Percentiles rank a stretch among this genome's conserved stretches.
Evolutionary conservation across 2,888 invertebrate genomes (phyloP).

Genomic region (Ormyrus rosae): DNA sequence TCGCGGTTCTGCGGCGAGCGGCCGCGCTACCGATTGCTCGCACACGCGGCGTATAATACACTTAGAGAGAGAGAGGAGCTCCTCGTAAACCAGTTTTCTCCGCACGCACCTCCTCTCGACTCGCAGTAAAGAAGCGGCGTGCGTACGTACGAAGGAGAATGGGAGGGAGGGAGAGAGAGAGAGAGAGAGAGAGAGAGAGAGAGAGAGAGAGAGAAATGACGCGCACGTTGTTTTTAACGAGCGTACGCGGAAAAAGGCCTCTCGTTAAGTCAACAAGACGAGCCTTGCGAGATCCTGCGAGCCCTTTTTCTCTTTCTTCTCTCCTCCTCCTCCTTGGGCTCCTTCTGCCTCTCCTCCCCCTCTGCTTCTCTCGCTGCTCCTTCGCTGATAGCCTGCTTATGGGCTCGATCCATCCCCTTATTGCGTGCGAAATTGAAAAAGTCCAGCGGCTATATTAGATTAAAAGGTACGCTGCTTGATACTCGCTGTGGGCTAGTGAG

Average conservation of each 20-base stretch:
- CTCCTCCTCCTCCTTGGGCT: slow-evolving; percentile 6
- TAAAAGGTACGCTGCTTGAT: slow-evolving; percentile 38
- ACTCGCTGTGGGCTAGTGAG: neutral
- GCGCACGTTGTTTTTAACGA: slow-evolving; percentile 58
- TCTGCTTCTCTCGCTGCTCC: slow-evolving; percentile 18
- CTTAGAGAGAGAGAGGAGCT: slow-evolving; percentile 19
- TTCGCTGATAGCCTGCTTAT: slow-evolving; percentile 54
- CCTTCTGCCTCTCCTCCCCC: slow-evolving; percentile 7
- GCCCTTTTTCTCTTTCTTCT: slow-evolving; percentile 49
- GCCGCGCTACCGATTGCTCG: slow-evolving; percentile 48
- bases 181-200: slow-evolving; percentile 15
- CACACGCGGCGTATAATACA: slow-evolving; percentile 32
- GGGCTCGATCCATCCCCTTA: slow-evolving; percentile 47
- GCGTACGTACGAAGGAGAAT: slow-evolving; percentile 6
- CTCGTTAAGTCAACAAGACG: slow-evolving; percentile 59
- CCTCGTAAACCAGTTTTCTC: slow-evolving; percentile 53
- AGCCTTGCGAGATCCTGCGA: slow-evolving; percentile 51
- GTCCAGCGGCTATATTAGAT: slow-evolving; percentile 55
- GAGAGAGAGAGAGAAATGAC: slow-evolving; percentile 46
- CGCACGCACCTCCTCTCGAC: slow-evolving; percentile 17
- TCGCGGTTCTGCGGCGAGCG: slow-evolving; percentile 27
- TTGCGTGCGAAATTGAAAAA: slow-evolving; percentile 59
- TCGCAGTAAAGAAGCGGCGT: slow-evolving; percentile 8
- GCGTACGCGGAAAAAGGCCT: slow-evolving; percentile 58
- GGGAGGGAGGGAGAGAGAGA: neutral